Evolutionary conservation across 2,113 vertebrate species (phyloP).

Genomic region (Bettongia penicillata): DNA sequence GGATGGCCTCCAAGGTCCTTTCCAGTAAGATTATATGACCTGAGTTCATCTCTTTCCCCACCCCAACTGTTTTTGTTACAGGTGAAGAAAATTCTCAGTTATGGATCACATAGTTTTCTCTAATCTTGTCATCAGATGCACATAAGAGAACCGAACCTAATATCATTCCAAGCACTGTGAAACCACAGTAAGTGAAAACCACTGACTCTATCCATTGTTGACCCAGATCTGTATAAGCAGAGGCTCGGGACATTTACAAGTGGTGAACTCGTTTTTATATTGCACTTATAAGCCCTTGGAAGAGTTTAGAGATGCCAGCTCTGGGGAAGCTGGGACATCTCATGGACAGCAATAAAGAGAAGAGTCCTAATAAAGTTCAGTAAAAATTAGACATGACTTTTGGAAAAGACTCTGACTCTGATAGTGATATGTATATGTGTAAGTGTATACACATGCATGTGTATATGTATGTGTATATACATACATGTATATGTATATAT

Average conservation of each 20-base stretch:
- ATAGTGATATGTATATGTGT: background rate
- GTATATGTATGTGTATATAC: no score
- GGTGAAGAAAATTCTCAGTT: background rate
- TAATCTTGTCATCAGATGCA: background rate
- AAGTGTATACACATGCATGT: no score
- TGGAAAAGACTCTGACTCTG: background rate
- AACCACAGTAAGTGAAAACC: background rate
- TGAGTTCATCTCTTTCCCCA: background rate
- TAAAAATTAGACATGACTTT: background rate
- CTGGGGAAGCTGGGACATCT: background rate
- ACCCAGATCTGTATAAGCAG: background rate
- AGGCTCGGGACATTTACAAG: conserved; percentile 19
- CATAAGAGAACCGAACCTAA: conserved; percentile 15
- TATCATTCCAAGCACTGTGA: background rate
- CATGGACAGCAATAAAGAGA: conserved; percentile 18
- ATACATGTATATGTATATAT: no score
- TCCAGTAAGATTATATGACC: background rate
- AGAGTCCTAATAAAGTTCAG: background rate
- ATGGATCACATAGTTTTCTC: background rate
- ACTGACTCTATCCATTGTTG: background rate
- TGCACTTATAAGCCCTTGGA: background rate
- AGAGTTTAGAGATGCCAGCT: conserved; percentile 7
- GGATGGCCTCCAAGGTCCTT: background rate
- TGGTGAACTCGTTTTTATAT: conserved; percentile 17
- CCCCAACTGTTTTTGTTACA: background rate